Base-by-base conservation (phyloP, 2,888 invertebrate genomes). In the Lepidonotus clava region DNA sequence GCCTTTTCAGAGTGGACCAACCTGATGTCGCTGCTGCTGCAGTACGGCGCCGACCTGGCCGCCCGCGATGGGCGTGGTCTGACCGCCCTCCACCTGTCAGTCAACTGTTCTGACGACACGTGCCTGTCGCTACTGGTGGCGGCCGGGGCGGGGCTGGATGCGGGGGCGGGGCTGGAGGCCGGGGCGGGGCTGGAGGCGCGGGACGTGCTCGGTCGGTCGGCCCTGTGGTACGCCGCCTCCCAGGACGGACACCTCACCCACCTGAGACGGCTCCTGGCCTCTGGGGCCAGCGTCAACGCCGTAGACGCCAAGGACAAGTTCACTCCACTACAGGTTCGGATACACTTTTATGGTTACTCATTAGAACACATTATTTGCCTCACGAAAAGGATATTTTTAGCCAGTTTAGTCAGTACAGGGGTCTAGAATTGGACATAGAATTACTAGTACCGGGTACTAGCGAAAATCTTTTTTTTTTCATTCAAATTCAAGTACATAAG, bases 1-100 rank as follows among this genome's bases (percentile, higher is more conserved):
- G 2, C 61, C 8, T 76, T 21, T 2, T 89, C 90, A 8, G 89
- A 91, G 84, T 90, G 90, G 87, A 87, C 86, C 24, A 90, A 92
- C 24, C 89, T 92, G 77, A 91, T 91, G 0, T 90, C 91, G 83
- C 89, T 88, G 41, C 84, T 88, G 51, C 36, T 89, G 14, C 46
- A 61, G 0, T n/a, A 61, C 14, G 86, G 80, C 46, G 77, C 85
- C 5, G 41, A 80, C 21, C 56, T 88, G 0, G 86, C 88, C 56
- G 51, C 77, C 18, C 86, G 83, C n/a, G 89, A 89, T 51, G 84
- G 76, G 32, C 80, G 56, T 21, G 89, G 89, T 6, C 40, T 84
- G 21, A 89, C 88, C 14, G 77, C 89, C 6, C 71, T 88, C 24
- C 88, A 88, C 61, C 46, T 87, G 32, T 88, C 89, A 24, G 46